Evolutionary conservation across 2,113 vertebrate genomes (phyloP).

Genomic region (Chionomys nivalis): DNA sequence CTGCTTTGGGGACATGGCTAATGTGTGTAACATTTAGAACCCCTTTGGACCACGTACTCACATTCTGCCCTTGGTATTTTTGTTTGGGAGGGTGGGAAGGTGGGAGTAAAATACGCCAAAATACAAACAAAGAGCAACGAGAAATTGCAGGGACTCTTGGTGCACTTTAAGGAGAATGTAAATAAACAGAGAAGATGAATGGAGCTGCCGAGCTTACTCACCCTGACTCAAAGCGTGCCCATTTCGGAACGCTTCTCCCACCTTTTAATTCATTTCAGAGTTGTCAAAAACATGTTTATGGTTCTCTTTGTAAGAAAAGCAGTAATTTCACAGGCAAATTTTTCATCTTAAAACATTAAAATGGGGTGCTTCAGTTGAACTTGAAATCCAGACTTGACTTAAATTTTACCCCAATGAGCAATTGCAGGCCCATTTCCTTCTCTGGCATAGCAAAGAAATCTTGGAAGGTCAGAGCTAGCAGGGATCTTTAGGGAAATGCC

Average conservation of each 20-base stretch:
- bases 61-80: not conserved
- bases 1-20: not conserved
- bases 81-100: not conserved
- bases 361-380: conserved; percentile 56
- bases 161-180: not conserved
- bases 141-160: conserved; percentile 39
- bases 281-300: conserved; percentile 60
- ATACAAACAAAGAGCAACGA: not conserved
- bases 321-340: conserved; percentile 52
- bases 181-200: conserved; percentile 1
- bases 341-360: conserved; percentile 58
- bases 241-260: not conserved
- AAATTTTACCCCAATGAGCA: conserved; percentile 73
- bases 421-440: conserved; percentile 63
- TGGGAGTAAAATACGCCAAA: not conserved
- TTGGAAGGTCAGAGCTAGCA: not conserved
- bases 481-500: conserved; percentile 3
- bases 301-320: conserved; percentile 45
- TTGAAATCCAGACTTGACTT: conserved; percentile 67
- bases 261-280: not conserved
- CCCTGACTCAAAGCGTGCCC: too few relatives aligned
- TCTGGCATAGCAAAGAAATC: not conserved
- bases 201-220: not conserved
- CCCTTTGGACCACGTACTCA: not conserved
- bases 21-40: not conserved